Percentiles rank a stretch among this genome's conserved stretches.
Conservation (phyloP, 1,140 invertebrate genomes). For the Philotrypesis tridentata region DNA sequence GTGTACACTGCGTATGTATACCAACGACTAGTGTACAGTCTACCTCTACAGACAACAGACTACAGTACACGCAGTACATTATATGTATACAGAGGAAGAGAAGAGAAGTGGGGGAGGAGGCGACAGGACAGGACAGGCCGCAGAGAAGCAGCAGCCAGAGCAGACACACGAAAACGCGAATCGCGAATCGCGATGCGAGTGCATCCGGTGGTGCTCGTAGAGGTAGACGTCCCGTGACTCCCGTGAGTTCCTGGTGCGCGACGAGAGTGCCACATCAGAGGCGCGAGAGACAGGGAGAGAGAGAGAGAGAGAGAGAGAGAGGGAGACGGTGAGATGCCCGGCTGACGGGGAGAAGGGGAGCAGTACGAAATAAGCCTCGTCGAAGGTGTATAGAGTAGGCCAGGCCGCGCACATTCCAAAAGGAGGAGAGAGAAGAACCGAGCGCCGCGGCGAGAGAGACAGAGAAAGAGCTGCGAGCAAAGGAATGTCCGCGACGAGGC, state of each 20-base stretch:
- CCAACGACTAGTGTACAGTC: too few relatives aligned
- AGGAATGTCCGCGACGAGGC: conserved; percentile 25
- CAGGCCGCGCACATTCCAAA: neutral
- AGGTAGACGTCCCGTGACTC: neutral
- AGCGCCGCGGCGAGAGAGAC: neutral
- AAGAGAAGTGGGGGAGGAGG: neutral
- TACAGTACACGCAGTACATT: too few relatives aligned
- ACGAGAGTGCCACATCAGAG: neutral
- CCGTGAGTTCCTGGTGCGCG: neutral
- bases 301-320: neutral
- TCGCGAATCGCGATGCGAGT: neutral
- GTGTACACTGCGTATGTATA: too few relatives aligned
- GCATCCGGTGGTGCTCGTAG: neutral
- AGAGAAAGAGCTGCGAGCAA: neutral
- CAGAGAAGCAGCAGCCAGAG: too few relatives aligned
- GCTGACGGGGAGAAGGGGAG: too few relatives aligned
- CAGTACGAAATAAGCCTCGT: neutral
- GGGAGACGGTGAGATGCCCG: too few relatives aligned
- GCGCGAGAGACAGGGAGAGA: too few relatives aligned
- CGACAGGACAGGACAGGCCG: too few relatives aligned
- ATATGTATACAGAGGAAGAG: neutral
- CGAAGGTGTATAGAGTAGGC: neutral
- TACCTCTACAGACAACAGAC: too few relatives aligned
- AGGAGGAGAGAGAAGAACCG: conserved; percentile 5
- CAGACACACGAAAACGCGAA: neutral